phyloP scores from a whole-genome alignment of 2,888 invertebrate species.

The Entomobrya multifasciata region DNA sequence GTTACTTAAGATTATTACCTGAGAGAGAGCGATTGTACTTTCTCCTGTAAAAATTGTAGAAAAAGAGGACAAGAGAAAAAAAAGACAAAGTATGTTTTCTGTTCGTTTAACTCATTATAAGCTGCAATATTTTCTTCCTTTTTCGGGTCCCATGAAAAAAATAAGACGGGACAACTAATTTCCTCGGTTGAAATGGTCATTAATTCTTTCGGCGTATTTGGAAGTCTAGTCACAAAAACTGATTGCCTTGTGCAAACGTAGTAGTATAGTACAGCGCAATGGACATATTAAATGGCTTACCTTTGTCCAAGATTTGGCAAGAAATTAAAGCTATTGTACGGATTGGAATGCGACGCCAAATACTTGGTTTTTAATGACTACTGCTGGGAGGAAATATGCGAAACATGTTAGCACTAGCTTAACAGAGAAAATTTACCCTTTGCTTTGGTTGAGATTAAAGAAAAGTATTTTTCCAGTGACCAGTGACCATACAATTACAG shows the following conservation, averaged over 20 bases:
- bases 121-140: no score
- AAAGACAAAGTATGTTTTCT: slow-evolving; percentile 55
- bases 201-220: slow-evolving; percentile 64
- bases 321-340: neutral
- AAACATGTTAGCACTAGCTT: neutral
- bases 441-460: neutral
- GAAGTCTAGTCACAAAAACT: slow-evolving; percentile 12
- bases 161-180: slow-evolving; percentile 69
- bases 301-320: neutral
- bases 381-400: neutral
- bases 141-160: neutral
- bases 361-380: no score
- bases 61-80: slow-evolving; percentile 15
- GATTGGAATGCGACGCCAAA: no score
- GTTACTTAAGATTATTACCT: neutral
- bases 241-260: slow-evolving; percentile 50
- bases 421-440: neutral
- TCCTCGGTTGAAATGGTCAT: slow-evolving; percentile 65
- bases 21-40: neutral
- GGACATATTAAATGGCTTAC: no score
- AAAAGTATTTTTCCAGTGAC: neutral
- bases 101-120: neutral
- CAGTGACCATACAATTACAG: slow-evolving; percentile 32
- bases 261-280: no score
- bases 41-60: slow-evolving; percentile 10